Evolutionary conservation across 2,113 vertebrate genomes (phyloP), one percentile per base, ranked within the genome.

Genomic region (Egretta garzetta): DNA sequence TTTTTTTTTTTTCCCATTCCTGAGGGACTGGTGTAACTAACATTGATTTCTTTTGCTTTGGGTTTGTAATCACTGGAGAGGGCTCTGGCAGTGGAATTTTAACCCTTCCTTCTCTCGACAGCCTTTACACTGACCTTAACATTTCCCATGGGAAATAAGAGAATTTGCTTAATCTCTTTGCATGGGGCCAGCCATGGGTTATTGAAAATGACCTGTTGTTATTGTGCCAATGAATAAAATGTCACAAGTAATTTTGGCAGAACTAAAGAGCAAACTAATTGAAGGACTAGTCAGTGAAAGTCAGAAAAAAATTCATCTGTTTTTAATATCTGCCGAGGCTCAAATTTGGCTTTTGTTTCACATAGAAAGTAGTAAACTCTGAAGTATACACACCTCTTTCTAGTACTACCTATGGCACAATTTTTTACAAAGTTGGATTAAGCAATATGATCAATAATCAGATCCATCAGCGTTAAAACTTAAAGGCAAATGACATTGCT

Each of bases 141-240:
- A 0, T 93, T 96, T 81, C 87, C 74, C 70, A 82, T 59, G 93
- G 37, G 89, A 76, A 91, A 87, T 93, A 86, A 87, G 24, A 80
- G 73, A 95, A 82, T 89, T 96, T 95, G 60, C 52, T 97, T 96
- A 96, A 86, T 89, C 92, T 95, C 92, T 89, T 97, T 96, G 83
- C 86, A n/a, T 94, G 93, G 76, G 60, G 76, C 86, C 96, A 93
- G 74, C 45, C 83, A 84, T 33, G 80, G 88, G 91, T 98, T 96
- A 97, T 73, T 95, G 89, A 72, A 95, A 97, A 96, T 93, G 95
- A 93, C 83, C 95, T 82, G 45, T 10, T 93, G 90, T 80, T 92
- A 86, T 80, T 67, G 43, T 97, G 95, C 91, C 88, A 95, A 16
- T 87, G 90, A 97, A 93, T 92, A 93, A 92, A 93, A 95, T 80